Evolutionary conservation across 1,140 invertebrate genomes (phyloP).

Genomic region (Melitaea cinxia): DNA sequence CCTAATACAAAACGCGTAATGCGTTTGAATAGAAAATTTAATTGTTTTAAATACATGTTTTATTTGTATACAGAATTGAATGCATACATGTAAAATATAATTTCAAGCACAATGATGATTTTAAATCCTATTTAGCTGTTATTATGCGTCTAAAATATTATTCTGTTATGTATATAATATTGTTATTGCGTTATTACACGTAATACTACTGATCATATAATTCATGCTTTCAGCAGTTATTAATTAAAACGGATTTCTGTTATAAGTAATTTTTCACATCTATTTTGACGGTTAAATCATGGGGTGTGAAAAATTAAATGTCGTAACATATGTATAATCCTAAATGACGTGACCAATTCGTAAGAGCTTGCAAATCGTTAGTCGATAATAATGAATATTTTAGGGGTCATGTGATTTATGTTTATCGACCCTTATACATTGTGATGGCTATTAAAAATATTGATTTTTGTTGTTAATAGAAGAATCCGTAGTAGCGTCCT

Average conservation of each 20-base stretch:
- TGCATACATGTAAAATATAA: too few species aligned
- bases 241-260: neutral
- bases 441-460: constrained; percentile 33
- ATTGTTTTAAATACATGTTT: too few species aligned
- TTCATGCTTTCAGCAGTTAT: neutral
- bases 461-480: constrained; percentile 23
- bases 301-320: constrained; percentile 16
- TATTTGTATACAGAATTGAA: too few species aligned
- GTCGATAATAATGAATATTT: constrained; percentile 34
- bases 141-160: too few species aligned
- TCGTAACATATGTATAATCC: constrained; percentile 16
- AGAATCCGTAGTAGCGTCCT: too few species aligned
- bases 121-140: too few species aligned
- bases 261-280: neutral
- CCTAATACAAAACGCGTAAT: too few species aligned
- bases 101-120: too few species aligned
- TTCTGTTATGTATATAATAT: too few species aligned
- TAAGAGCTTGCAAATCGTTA: constrained; percentile 36
- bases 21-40: too few species aligned
- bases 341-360: constrained; percentile 37
- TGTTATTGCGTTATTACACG: too few species aligned
- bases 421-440: constrained; percentile 21
- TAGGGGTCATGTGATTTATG: constrained; percentile 51
- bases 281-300: constrained; percentile 4
- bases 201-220: too few species aligned